These are phyloP conservation scores for Ictalurus punctatus DNA, from an alignment of 2,113 vertebrate genomes.

Conservation along the genomic window DNA sequence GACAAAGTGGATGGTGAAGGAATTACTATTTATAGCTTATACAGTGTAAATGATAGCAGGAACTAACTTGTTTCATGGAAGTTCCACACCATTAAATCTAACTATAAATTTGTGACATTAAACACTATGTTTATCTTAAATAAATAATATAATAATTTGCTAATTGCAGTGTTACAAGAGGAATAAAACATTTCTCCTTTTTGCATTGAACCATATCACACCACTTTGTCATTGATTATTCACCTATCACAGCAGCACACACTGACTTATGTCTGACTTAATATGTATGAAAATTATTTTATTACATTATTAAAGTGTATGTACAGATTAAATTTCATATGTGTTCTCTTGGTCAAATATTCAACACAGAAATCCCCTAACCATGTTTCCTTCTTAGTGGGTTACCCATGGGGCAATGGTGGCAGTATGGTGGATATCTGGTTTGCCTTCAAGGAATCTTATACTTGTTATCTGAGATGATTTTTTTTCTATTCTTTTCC, in stretches of 20 bases:
- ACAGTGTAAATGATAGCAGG: not conserved
- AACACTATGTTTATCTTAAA: not conserved
- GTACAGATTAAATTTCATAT: not conserved
- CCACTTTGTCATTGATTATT: not conserved
- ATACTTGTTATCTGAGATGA: conserved; percentile 26
- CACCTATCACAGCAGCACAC: not conserved
- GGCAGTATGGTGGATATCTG: not conserved
- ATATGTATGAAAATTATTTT: not conserved
- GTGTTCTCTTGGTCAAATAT: not conserved
- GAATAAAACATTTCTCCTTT: not conserved
- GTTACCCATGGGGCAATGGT: not conserved
- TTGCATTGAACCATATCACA: not conserved
- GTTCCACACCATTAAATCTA: not conserved
- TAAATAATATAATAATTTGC: not conserved
- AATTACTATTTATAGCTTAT: not conserved
- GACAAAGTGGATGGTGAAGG: not conserved
- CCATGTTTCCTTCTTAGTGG: not conserved
- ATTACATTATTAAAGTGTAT: not conserved
- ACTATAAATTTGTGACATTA: not conserved
- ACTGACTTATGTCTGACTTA: not conserved
- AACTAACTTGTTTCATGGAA: not conserved
- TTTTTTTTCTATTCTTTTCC: conserved; percentile 18
- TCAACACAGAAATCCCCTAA: not conserved
- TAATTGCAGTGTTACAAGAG: not conserved
- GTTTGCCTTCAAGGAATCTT: not conserved